These are phyloP conservation scores for Haemorhous mexicanus DNA, from an alignment of 2,113 vertebrate species.

Conservation along the genomic window DNA sequence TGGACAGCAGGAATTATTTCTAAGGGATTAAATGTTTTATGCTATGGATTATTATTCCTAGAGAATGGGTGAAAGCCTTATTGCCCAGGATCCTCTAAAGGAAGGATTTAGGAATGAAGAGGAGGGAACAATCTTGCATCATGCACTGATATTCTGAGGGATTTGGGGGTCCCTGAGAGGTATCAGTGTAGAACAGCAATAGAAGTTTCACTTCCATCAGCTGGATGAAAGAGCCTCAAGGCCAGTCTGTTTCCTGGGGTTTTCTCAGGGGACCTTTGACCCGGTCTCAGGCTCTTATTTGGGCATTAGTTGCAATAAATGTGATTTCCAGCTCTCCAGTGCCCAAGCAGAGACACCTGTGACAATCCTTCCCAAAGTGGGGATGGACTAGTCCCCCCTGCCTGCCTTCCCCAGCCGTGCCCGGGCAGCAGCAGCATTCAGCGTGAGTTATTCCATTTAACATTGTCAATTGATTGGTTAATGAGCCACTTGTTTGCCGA, in stretches of 20 bases:
- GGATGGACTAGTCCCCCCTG: accelerated
- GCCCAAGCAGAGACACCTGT: neutral
- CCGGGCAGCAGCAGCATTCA: neutral
- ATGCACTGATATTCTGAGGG: neutral
- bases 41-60: neutral
- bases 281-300: neutral
- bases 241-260: neutral
- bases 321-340: neutral
- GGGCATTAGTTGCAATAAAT: neutral
- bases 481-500: constrained; percentile 43
- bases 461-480: constrained; percentile 12
- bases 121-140: neutral
- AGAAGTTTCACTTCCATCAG: neutral
- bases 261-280: neutral
- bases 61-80: neutral
- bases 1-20: constrained; percentile 8
- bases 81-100: neutral
- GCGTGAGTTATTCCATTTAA: neutral
- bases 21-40: neutral
- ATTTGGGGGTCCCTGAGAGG: neutral
- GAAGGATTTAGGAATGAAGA: neutral
- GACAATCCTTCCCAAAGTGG: neutral
- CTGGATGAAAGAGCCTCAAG: neutral
- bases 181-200: neutral
- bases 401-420: neutral